These are phyloP conservation scores for Drosophila mayaguana DNA, from an alignment of 2,888 invertebrate genomes.

Conservation along the genomic window DNA sequence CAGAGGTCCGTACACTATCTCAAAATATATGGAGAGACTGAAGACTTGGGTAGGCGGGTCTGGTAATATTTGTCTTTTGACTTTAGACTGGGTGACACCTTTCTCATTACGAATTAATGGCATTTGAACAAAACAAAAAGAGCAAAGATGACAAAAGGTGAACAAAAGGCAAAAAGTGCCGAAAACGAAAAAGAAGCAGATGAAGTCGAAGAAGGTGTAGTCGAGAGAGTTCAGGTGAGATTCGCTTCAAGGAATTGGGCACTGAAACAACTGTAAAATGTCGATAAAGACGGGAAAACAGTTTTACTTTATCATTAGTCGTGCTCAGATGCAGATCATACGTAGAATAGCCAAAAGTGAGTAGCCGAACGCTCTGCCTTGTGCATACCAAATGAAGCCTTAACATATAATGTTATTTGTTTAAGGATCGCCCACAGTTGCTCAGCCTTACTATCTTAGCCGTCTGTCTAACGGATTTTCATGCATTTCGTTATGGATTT, in stretches of 20 bases:
- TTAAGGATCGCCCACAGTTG: conserved; percentile 47
- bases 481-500: conserved; percentile 75
- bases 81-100: conserved; percentile 75
- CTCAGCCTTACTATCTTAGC: conserved; percentile 15
- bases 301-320: conserved; percentile 75
- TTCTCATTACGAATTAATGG: conserved; percentile 83
- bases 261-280: conserved; percentile 23
- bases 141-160: conserved; percentile 28
- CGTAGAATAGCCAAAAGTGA: conserved; percentile 43
- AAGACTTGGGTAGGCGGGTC: conserved; percentile 58
- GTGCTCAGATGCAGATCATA: conserved; percentile 50
- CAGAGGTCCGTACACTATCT: neutral
- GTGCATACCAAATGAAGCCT: conserved; percentile 73
- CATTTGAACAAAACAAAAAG: conserved; percentile 46
- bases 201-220: conserved; percentile 41
- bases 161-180: conserved; percentile 47
- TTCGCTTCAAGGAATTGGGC: conserved; percentile 19
- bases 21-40: neutral
- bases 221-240: conserved; percentile 38
- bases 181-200: conserved; percentile 3
- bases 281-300: conserved; percentile 60
- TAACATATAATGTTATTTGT: conserved; percentile 44
- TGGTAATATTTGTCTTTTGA: conserved; percentile 77
- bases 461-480: conserved; percentile 79
- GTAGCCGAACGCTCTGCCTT: conserved; percentile 30